Evolutionary conservation across 92 coral and sea anemone species (phyloP).

Genomic region (Porites cylindrica): DNA sequence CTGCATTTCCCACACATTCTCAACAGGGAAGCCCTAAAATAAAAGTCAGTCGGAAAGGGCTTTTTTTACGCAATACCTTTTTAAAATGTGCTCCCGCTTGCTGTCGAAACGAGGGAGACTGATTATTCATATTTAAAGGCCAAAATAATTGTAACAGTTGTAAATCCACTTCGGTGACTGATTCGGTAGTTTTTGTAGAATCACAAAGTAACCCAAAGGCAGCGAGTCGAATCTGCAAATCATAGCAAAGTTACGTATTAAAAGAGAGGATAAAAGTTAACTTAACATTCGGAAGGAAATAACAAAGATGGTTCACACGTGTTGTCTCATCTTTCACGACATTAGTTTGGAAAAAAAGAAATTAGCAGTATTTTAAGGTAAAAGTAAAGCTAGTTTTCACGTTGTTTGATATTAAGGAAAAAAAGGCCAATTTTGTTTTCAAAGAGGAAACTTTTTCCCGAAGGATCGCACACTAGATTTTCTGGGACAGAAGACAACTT

Average conservation of each 20-base stretch:
- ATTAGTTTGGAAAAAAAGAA: too few relatives aligned
- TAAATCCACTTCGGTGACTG: constrained; percentile 80
- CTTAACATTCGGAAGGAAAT: background rate
- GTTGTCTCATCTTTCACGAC: too few relatives aligned
- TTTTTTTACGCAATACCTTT: constrained; percentile 62
- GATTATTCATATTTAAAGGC: constrained; percentile 92
- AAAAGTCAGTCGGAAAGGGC: background rate
- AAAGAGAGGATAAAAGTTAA: background rate
- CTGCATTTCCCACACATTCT: too few relatives aligned
- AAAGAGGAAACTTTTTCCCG: too few relatives aligned
- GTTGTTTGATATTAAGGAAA: too few relatives aligned
- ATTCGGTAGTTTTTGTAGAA: constrained; percentile 89
- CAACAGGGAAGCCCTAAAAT: too few relatives aligned
- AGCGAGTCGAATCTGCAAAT: constrained; percentile 81
- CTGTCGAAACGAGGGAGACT: constrained; percentile 96
- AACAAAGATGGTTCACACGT: too few relatives aligned
- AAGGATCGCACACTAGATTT: too few relatives aligned
- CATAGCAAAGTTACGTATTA: background rate
- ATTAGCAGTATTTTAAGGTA: too few relatives aligned
- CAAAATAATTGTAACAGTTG: constrained; percentile 73
- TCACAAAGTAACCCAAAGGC: constrained; percentile 94
- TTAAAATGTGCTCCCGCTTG: constrained; percentile 74
- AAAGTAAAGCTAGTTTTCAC: too few relatives aligned
- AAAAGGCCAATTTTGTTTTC: too few relatives aligned
- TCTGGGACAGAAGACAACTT: too few relatives aligned